Base-by-base conservation (phyloP, 2,797 vertebrate genomes). In the Peromyscus attwateri region DNA sequence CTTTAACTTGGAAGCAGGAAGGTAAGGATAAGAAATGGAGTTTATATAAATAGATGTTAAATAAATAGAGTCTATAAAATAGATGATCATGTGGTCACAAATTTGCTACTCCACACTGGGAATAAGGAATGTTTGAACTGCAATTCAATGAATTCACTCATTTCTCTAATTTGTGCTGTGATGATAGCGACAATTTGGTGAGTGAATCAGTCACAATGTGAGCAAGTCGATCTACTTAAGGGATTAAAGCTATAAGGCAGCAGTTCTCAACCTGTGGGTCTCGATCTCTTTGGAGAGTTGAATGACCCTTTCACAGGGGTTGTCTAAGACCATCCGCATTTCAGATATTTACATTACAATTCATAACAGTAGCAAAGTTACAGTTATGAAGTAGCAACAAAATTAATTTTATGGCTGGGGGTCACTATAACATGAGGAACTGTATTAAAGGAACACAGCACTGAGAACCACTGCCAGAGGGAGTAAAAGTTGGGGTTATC, bases 281-380 rank as follows among this genome's bases (percentile, higher is more conserved):
- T 0, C 16, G 3, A 13, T 1, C 10, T 29, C 82, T 46, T 23
- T 66, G 29, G 4, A 27, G 40, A 19, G 5, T 19, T 17, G 16
- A 66, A 66, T 12, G 40, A 34, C 27, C 14, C 17, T 66, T 34
- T 46, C 37, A 13, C 62, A 34, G 16, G 19, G 40, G 16, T 66
- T 31, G 29, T 5, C 29, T 66, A 34, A 23, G 62, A 46, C 17
- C 29, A 6, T 23, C 40, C 31, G 29, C 40, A 66, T 11, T 23
- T 25, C 37, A 83, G 0, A 12, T 64, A 64, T 64, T 64, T 40
- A 19, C 37, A 21, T 64, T 83, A 19, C 12, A 14, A 83, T 31
- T 64, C 2, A 31, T 64, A 64, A 83, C 27, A 40, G 80, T 43
- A 19, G 27, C 37, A 43, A 27, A 43, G 8, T 31, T 83, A 43